Percentiles rank a stretch among this genome's conserved stretches.
Conservation (phyloP, 2,797 vertebrate genomes). For the Oryzias dopingdopingensis region DNA sequence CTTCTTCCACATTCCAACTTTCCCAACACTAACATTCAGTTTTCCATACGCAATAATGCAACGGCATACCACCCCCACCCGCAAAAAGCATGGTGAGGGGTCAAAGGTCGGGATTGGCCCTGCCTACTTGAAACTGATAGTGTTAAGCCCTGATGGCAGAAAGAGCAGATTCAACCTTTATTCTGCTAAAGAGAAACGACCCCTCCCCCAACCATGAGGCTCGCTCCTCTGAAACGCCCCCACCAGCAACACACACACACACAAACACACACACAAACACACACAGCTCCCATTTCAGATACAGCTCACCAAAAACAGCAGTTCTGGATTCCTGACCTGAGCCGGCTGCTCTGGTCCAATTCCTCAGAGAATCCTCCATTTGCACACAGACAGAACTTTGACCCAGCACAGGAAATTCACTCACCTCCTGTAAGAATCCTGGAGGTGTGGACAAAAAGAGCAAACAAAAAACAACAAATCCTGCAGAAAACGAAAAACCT, state of each 20-base stretch:
- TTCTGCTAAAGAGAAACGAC: constrained; percentile 11
- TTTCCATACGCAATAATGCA: constrained; percentile 1
- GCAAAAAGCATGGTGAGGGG: constrained; percentile 15
- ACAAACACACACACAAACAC: constrained; percentile 26
- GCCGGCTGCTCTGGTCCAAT: no score
- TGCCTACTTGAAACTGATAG: constrained; percentile 15
- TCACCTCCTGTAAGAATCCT: no score
- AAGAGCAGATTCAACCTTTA: constrained; percentile 25
- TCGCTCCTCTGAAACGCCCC: constrained; percentile 21
- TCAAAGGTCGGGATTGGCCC: constrained; percentile 9
- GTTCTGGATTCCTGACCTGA: no score
- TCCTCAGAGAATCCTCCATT: no score
- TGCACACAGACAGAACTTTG: no score
- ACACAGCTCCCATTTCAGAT: constrained; percentile 17
- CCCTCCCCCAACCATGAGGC: constrained; percentile 26
- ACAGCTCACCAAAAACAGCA: background rate
- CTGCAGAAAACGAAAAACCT: no score
- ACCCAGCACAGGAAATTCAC: no score
- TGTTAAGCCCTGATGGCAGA: constrained; percentile 14
- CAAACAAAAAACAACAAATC: no score
- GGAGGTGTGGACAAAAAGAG: no score
- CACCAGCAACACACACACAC: constrained; percentile 28
- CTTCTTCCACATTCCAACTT: constrained; percentile 40
- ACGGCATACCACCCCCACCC: background rate
- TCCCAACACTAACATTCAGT: constrained; percentile 14